These are phyloP conservation scores for Clarias magur DNA, from an alignment of 2,113 vertebrate species.

Conservation along the genomic window DNA sequence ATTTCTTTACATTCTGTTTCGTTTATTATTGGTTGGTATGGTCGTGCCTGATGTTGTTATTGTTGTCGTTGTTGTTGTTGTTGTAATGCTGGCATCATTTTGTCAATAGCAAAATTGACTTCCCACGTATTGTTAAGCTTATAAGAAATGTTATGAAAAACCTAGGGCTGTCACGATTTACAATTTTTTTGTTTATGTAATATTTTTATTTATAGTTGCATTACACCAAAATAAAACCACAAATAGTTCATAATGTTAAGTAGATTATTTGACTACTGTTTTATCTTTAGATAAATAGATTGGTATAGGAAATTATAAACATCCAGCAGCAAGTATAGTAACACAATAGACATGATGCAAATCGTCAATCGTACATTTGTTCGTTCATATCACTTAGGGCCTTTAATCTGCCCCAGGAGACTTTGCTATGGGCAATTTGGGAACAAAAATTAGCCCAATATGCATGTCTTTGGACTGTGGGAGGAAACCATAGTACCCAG, in stretches of 20 bases:
- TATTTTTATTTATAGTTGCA: not conserved
- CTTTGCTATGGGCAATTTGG: too few relatives aligned
- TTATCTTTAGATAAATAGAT: not conserved
- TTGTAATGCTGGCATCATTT: not conserved
- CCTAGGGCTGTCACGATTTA: not conserved
- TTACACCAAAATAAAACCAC: not conserved
- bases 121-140: not conserved
- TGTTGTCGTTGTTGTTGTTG: not conserved
- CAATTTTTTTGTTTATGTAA: not conserved
- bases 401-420: too few relatives aligned
- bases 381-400: too few relatives aligned
- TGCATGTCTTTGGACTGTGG: too few relatives aligned
- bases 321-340: too few relatives aligned
- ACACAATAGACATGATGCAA: too few relatives aligned
- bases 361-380: too few relatives aligned
- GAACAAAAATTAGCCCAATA: too few relatives aligned
- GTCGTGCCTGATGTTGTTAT: not conserved
- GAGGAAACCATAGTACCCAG: too few relatives aligned
- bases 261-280: too few relatives aligned
- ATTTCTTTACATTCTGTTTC: not conserved
- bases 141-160: not conserved
- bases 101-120: not conserved
- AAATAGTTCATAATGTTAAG: not conserved
- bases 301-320: too few relatives aligned
- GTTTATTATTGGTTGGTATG: not conserved